Percentiles rank a stretch among this genome's conserved stretches.
Conservation (phyloP, 2,888 invertebrate genomes). For the Homarus gammarus region DNA sequence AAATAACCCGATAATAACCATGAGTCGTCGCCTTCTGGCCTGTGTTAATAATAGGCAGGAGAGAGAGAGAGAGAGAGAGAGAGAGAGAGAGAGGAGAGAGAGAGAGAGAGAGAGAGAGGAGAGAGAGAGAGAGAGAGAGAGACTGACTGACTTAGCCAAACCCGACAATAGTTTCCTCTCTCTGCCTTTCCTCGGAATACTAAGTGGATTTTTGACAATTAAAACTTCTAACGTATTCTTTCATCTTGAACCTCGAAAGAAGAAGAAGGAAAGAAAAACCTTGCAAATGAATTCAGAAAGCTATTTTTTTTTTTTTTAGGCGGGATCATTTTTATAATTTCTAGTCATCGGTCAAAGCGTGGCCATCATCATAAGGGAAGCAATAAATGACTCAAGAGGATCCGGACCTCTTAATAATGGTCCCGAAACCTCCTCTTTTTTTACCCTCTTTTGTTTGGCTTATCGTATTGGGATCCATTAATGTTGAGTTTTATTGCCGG, state of each 20-base stretch:
- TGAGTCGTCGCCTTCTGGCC: too few relatives aligned
- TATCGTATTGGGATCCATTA: conserved; percentile 42
- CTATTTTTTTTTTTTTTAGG: neutral
- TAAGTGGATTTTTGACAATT: conserved; percentile 47
- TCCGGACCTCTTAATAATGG: conserved; percentile 56
- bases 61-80: too few relatives aligned
- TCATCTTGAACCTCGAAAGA: conserved; percentile 17
- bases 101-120: too few relatives aligned
- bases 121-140: too few relatives aligned
- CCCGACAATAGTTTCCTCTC: neutral
- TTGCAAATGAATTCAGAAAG: conserved; percentile 8
- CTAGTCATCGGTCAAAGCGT: conserved; percentile 62
- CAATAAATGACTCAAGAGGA: conserved; percentile 42
- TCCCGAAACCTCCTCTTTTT: conserved; percentile 26
- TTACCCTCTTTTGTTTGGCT: conserved; percentile 35
- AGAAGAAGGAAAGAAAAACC: neutral
- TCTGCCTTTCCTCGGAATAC: neutral
- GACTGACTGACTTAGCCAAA: neutral
- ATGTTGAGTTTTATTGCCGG: neutral
- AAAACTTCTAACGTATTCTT: conserved; percentile 45
- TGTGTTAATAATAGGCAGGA: neutral
- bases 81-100: too few relatives aligned
- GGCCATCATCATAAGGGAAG: conserved; percentile 11
- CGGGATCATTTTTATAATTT: conserved; percentile 20
- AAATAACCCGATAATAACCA: too few relatives aligned